Base-by-base conservation (phyloP, 2,888 invertebrate species). In the Acanthococcus lagerstroemiae region DNA sequence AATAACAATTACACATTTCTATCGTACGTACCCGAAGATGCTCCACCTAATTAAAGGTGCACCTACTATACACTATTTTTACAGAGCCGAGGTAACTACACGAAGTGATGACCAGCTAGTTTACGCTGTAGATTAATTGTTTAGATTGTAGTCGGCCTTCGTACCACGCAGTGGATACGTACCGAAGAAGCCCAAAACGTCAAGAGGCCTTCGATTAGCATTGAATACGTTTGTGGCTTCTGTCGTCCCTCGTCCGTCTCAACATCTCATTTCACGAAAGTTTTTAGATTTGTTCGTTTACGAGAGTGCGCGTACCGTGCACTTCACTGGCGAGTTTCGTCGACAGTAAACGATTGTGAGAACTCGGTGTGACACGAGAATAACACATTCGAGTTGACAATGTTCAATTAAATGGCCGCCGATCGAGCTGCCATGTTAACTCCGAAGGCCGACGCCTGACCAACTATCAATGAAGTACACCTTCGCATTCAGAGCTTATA, bases 61-160 rank as follows among this genome's bases (percentile, higher is more conserved):
- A 37, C 61, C 61, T 52, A 52, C 61, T 24, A 37, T 54, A 52
- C 52, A 52, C 12, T 9, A 37, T 37, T 30, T n/a, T n/a, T 44
- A 58, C 58, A 58, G 58, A 45, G 25, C 45, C 26, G 17, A 52
- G 22, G 9, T 50, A 52, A 21, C 19, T 52, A 52, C n/a, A n/a
- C 21, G 52, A 61, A 61, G 61, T 61, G 61, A 61, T 61, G 61
- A 61, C 61, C 61, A 30, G 61, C 50, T 61, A 61, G 61, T 61
- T 61, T 50, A 50, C 52, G 50, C 22, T 52, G 26, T 37, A 61
- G 54, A 61, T 61, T 54, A 37, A 61, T 61, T 61, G 61, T 61
- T 54, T 61, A 61, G 61, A 61, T 61, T 54, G 61, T 61, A 37
- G 61, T 61, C 21, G 61, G 50, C 61, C 61, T 61, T 61, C 61